These are phyloP conservation scores for Adrianichthys oophorus DNA, from an alignment of 2,797 vertebrate species.

Conservation along the genomic window DNA sequence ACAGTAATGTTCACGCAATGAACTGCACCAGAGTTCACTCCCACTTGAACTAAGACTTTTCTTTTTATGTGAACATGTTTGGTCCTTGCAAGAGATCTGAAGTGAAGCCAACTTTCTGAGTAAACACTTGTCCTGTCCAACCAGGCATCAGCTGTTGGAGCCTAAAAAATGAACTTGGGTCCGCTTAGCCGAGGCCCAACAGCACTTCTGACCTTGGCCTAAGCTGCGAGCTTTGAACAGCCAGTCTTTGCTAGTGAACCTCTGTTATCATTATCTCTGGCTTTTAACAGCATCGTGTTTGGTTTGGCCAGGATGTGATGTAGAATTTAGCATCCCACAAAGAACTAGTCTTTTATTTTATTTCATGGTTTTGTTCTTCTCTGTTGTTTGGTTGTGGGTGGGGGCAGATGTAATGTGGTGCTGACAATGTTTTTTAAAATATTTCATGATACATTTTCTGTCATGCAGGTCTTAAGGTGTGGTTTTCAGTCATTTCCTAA, in stretches of 20 bases:
- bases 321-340: constrained; percentile 71
- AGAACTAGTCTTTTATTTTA: constrained; percentile 61
- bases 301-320: constrained; percentile 66
- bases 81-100: too few species aligned
- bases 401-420: constrained; percentile 54
- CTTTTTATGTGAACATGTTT: too few species aligned
- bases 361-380: constrained; percentile 41
- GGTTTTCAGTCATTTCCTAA: constrained; percentile 22
- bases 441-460: constrained; percentile 48
- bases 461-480: constrained; percentile 7
- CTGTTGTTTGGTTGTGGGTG: constrained; percentile 18
- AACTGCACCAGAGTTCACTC: too few species aligned
- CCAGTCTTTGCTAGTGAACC: constrained; percentile 30
- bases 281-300: constrained; percentile 73
- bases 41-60: too few species aligned
- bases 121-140: too few species aligned
- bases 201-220: constrained; percentile 39
- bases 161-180: too few species aligned
- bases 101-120: too few species aligned
- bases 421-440: constrained; percentile 42
- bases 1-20: too few species aligned
- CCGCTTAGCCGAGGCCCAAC: constrained; percentile 14
- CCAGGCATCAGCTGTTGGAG: too few species aligned
- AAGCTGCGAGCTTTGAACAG: constrained; percentile 32
- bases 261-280: constrained; percentile 61